Conservation (phyloP, 2,797 vertebrate species). For the Ctenosaura bakeri region DNA sequence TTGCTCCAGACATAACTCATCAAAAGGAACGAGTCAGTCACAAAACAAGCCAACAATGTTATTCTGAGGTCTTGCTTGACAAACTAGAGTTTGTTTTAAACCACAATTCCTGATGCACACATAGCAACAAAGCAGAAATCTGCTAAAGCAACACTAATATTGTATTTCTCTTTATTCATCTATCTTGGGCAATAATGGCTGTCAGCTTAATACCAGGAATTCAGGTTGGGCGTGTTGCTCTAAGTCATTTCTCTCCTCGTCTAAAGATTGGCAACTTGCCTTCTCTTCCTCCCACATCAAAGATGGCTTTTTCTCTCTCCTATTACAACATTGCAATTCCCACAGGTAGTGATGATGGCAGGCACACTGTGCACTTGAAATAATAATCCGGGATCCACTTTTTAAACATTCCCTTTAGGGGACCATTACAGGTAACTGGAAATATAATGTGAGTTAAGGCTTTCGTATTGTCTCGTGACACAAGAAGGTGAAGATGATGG, state of each 20-base stretch:
- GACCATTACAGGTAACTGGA: too few relatives aligned
- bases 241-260: too few relatives aligned
- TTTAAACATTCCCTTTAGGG: not conserved
- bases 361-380: not conserved
- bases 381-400: not conserved
- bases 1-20: not conserved
- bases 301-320: not conserved
- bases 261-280: not conserved
- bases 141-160: not conserved
- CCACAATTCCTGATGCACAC: not conserved
- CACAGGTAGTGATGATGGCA: not conserved
- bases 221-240: not conserved
- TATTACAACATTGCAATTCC: not conserved
- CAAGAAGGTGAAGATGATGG: too few relatives aligned
- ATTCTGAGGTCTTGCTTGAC: not conserved
- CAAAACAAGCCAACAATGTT: not conserved
- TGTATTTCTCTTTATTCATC: not conserved
- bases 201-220: not conserved
- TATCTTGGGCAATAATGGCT: not conserved
- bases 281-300: not conserved
- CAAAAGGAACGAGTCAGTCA: not conserved
- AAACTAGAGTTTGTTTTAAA: not conserved
- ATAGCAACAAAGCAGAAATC: not conserved
- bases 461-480: too few relatives aligned
- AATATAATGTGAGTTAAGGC: too few relatives aligned